Evolutionary conservation across 2,888 invertebrate species (phyloP), one percentile per base, ranked within the genome.

Genomic region (Acanthococcus lagerstroemiae): DNA sequence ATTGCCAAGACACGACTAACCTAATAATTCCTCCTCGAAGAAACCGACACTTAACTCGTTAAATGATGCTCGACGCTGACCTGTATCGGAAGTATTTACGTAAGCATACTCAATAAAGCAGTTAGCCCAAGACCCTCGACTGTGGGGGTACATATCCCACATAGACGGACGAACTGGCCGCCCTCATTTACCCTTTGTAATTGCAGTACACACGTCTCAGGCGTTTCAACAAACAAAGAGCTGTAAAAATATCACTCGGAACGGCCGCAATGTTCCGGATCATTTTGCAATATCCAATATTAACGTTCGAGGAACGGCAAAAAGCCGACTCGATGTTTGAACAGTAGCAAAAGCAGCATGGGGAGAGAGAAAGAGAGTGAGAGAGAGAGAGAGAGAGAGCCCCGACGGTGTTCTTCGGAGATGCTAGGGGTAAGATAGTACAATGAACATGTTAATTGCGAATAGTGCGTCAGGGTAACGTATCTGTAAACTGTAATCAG

Each of bases 361-460:
- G 24, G 15, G 52, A 15, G 19, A 52, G 22, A 52, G 52, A 22
- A 24, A 52, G 52, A 19, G 2, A 24, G 24, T 9, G 22, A 52
- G 52, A 1, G 24, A 45, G 4, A 45, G 46, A 37, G 37, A 9
- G 6, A 37, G 15, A n/a, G 46, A 45, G 12, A 37, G 12, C 37
- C 7, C 7, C 12, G 37, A 37, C 37, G 37, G 12, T 15, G 46
- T n/a, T n/a, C n/a, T n/a, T n/a, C 15, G 46, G 46, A 15, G 46
- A 19, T 52, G 15, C 22, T 52, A 52, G 52, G 52, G 52, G 52
- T 52, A 37, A 50, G 61, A 50, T 61, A 61, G 61, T 21, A 61
- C 61, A 61, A 61, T 61, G 61, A 61, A 61, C 61, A 61, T 61
- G 61, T 61, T 61, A 61, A 61, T 61, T 61, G 61, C 48, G 52